Conservation (phyloP, 1,140 invertebrate genomes). For the Danaus melanippus region DNA sequence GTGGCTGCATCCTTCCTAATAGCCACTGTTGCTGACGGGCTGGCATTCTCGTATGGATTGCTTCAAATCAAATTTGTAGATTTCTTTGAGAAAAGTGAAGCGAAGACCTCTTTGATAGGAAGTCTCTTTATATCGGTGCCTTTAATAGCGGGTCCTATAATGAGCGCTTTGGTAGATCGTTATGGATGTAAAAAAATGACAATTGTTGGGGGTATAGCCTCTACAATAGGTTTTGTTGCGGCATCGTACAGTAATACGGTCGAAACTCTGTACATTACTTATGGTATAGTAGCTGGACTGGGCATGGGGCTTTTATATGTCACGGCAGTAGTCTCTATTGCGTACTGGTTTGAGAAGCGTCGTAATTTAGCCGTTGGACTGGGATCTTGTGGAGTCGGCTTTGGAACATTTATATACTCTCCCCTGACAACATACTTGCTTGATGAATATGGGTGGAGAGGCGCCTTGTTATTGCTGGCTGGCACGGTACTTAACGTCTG, state of each 20-base stretch:
- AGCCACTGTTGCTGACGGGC: conserved; percentile 92
- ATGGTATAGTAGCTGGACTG: conserved; percentile 88
- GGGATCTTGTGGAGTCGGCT: conserved; percentile 90
- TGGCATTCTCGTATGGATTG: conserved; percentile 94
- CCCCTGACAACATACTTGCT: conserved; percentile 83
- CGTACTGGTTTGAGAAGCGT: conserved; percentile 96
- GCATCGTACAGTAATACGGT: conserved; percentile 82
- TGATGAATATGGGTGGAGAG: conserved; percentile 87
- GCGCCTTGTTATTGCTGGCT: conserved; percentile 85
- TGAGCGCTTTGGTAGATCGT: conserved; percentile 89
- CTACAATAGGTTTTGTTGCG: conserved; percentile 84
- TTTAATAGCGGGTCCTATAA: conserved; percentile 87
- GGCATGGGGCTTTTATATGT: conserved; percentile 91
- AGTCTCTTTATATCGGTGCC: conserved; percentile 92
- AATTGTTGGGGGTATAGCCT: conserved; percentile 83
- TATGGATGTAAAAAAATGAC: conserved; percentile 90
- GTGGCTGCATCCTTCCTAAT: conserved; percentile 87
- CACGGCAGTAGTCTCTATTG: conserved; percentile 92
- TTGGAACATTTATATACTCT: conserved; percentile 89
- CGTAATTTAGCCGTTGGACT: conserved; percentile 93
- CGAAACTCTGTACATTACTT: conserved; percentile 85
- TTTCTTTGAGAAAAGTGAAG: conserved; percentile 85
- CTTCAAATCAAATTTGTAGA: conserved; percentile 87
- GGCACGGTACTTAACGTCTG: conserved; percentile 91
- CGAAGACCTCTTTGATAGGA: conserved; percentile 89